phyloP scores from a whole-genome alignment of 2,888 invertebrate genomes.

The Zootermopsis nevadensis region DNA sequence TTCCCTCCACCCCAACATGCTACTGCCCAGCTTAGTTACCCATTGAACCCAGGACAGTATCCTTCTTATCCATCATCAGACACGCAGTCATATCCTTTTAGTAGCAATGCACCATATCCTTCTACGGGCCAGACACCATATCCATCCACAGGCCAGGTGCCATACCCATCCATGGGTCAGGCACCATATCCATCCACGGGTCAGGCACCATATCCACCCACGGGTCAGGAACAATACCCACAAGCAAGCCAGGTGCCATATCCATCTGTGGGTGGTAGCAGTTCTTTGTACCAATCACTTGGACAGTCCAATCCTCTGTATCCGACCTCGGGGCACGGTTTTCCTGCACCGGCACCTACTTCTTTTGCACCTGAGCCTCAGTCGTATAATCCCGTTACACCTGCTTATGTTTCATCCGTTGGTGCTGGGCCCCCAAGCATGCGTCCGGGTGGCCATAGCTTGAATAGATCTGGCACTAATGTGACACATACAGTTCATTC shows the following conservation, averaged over 20 bases:
- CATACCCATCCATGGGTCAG: constrained; percentile 47
- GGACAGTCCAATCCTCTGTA: constrained; percentile 44
- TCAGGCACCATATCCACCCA: constrained; percentile 42
- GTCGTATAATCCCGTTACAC: constrained; percentile 46
- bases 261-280: not conserved
- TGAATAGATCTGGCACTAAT: constrained; percentile 30
- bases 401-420: constrained; percentile 44
- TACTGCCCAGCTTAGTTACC: constrained; percentile 47
- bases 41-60: constrained; percentile 41
- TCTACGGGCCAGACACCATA: constrained; percentile 38
- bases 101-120: constrained; percentile 33
- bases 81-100: constrained; percentile 2
- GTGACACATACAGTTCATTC: not conserved
- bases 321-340: constrained; percentile 46
- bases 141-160: constrained; percentile 48
- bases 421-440: constrained; percentile 22
- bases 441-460: constrained; percentile 2
- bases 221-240: constrained; percentile 41
- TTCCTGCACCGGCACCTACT: constrained; percentile 43
- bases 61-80: constrained; percentile 40
- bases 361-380: constrained; percentile 47
- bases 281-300: too few species aligned
- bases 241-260: not conserved
- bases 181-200: constrained; percentile 42
- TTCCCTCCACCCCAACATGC: constrained; percentile 48